Evolutionary conservation across 2,888 invertebrate genomes (phyloP), one percentile per base, ranked within the genome.

Genomic region (Lasioglossum oenotherae): DNA sequence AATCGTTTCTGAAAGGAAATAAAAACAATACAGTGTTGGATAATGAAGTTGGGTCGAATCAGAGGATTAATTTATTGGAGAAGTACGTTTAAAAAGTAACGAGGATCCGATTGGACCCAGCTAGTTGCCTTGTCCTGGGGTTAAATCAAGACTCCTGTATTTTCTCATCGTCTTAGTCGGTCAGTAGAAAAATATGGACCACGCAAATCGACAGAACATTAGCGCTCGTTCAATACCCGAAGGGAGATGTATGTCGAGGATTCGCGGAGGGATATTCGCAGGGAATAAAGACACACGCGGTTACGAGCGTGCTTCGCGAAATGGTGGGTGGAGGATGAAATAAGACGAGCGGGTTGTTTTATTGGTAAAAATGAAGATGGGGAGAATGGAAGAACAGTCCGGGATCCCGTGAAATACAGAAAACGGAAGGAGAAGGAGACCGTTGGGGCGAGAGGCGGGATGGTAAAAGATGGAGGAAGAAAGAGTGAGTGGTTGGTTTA

Each of bases 401-500:
- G 60, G 81, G 49, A 60, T 77, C 74, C 71, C n/a, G 82, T 67
- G 75, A 44, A 76, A 79, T 77, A 74, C 74, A 49, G 57, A 46
- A 49, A 69, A n/a, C 71, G 57, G 80, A 64, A 23, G 71, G 67
- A 74, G 71, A 72, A 38, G 57, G 77, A 81, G 78, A 84, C 71
- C 10, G 71, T 31, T 49, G 71, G 74, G 27, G 73, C 53, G 78
- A 80, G 71, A 23, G 23, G 8, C n/a, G 81, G 81, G 79, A 74
- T 64, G 53, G 64, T n/a, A 73, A 80, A 72, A 83, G 83, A 80
- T 44, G 80, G 79, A 76, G 80, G 83, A 89, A 90, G 91, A 91
- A 93, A 92, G 92, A 92, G 92, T 89, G 93, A 93, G 93, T 91
- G 92, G 93, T 93, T 94, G 94, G 93, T 94, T 94, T 94, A 94